Percentiles rank a stretch among this genome's conserved stretches.
Conservation (phyloP, 2,113 vertebrate species). For the Percina caprodes region DNA sequence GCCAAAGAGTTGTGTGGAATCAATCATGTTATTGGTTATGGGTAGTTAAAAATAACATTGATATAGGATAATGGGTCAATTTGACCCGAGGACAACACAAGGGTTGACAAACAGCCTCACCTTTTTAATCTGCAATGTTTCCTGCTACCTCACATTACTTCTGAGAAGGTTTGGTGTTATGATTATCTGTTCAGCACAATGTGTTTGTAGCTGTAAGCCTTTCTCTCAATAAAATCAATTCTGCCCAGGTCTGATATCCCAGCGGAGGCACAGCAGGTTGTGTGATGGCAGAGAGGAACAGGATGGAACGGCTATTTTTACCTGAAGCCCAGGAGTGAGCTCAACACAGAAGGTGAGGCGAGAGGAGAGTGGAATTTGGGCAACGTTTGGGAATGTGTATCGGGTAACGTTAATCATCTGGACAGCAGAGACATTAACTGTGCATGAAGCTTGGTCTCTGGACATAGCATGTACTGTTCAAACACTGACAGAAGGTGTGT, state of each 20-base stretch:
- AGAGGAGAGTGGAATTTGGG: slow-evolving; percentile 76
- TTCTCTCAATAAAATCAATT: slow-evolving; percentile 47
- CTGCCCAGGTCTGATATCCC: slow-evolving; percentile 48
- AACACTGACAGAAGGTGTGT: slow-evolving; percentile 52
- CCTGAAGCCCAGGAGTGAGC: slow-evolving; percentile 78
- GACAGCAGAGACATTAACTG: slow-evolving; percentile 84
- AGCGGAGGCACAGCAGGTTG: slow-evolving; percentile 50
- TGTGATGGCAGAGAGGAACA: slow-evolving; percentile 63
- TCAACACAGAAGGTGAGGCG: slow-evolving; percentile 72
- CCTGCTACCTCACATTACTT: no score
- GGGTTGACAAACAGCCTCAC: no score
- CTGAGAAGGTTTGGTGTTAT: neutral
- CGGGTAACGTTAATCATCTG: slow-evolving; percentile 81
- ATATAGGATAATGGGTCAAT: no score
- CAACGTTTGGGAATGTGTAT: slow-evolving; percentile 75
- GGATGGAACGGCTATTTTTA: slow-evolving; percentile 80
- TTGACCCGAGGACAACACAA: no score
- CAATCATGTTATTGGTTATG: no score
- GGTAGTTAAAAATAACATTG: no score
- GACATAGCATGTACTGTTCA: slow-evolving; percentile 68
- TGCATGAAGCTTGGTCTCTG: slow-evolving; percentile 80
- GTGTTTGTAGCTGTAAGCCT: neutral
- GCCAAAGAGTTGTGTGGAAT: no score
- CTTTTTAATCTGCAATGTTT: neutral
- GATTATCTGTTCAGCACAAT: neutral